Conservation (phyloP, 2,113 vertebrate genomes). For the Spea multiplicata region DNA sequence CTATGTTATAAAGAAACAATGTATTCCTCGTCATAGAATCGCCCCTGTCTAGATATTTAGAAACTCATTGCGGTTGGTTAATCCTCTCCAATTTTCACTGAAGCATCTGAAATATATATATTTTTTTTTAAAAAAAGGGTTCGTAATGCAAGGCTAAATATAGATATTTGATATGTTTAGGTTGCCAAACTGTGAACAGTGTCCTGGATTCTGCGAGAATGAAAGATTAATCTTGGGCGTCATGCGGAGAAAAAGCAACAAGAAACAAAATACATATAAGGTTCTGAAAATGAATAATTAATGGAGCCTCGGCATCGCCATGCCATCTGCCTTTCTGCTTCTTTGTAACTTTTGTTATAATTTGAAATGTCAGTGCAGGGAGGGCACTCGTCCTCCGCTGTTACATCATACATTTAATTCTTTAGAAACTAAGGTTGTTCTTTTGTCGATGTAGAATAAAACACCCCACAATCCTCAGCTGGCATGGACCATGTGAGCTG, state of each 20-base stretch:
- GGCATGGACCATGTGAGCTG: too few relatives aligned
- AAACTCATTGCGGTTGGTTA: too few relatives aligned
- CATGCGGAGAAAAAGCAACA: background rate
- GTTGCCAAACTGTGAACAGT: constrained; percentile 14
- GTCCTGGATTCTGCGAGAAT: constrained; percentile 31
- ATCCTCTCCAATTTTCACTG: too few relatives aligned
- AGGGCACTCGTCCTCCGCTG: background rate
- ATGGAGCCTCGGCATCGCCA: background rate
- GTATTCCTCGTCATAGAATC: too few relatives aligned
- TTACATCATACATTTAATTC: too few relatives aligned
- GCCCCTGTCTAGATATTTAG: too few relatives aligned
- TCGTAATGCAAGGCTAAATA: constrained; percentile 21
- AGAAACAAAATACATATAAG: background rate
- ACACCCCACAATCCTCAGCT: too few relatives aligned
- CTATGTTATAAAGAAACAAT: too few relatives aligned
- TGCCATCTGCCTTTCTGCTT: background rate
- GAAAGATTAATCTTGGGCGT: constrained; percentile 22
- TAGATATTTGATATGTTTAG: constrained; percentile 8
- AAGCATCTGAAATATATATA: too few relatives aligned
- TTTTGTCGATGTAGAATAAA: too few relatives aligned
- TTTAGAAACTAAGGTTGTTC: too few relatives aligned
- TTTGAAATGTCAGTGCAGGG: constrained; percentile 14
- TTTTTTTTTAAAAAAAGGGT: background rate
- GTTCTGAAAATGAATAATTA: background rate
- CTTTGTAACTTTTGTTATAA: background rate